These are phyloP conservation scores for Cerceris ruficornis DNA, from an alignment of 2,888 invertebrate species.

Conservation along the genomic window DNA sequence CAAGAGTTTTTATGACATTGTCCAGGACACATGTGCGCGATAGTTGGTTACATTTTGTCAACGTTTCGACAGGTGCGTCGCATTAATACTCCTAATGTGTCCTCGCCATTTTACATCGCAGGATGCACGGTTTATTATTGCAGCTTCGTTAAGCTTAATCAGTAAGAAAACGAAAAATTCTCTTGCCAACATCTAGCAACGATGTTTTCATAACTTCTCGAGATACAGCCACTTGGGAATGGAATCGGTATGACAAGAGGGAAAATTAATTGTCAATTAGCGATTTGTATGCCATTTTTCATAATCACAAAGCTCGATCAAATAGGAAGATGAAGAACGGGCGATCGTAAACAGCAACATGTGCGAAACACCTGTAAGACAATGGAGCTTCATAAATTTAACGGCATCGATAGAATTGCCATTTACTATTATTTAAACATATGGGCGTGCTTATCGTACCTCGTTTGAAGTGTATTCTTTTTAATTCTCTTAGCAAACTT, in stretches of 20 bases:
- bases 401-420: neutral
- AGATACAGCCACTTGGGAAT: neutral
- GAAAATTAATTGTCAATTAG: constrained; percentile 11
- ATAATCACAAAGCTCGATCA: neutral
- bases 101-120: neutral
- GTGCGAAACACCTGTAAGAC: constrained; percentile 8
- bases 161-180: neutral
- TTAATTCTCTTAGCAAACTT: neutral
- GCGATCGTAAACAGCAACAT: constrained; percentile 4
- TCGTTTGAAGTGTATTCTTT: neutral
- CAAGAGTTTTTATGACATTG: constrained; percentile 21
- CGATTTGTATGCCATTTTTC: neutral
- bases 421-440: neutral
- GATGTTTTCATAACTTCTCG: neutral
- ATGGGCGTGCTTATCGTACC: neutral
- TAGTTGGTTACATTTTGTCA: constrained; percentile 9
- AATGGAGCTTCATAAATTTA: neutral
- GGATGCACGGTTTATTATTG: neutral
- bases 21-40: constrained; percentile 23
- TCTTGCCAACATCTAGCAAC: neutral
- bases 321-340: neutral
- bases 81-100: constrained; percentile 8
- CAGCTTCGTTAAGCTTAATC: neutral
- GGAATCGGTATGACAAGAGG: too few relatives aligned
- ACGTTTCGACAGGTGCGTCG: constrained; percentile 35